phyloP scores from a whole-genome alignment of 2,113 vertebrate genomes.

The Triplophysa siluroides region DNA sequence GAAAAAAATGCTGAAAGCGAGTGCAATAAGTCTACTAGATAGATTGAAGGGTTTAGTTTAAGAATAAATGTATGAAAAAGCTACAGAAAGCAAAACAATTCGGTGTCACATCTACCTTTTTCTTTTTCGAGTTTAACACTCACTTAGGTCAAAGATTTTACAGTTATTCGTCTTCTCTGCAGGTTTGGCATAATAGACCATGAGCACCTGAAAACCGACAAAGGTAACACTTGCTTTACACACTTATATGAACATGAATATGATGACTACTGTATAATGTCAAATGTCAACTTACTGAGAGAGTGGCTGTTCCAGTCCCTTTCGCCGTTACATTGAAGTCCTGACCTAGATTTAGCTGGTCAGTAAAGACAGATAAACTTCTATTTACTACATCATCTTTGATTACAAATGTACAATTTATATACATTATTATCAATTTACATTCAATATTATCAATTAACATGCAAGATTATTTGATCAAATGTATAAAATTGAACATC shows the following conservation, averaged over 20 bases:
- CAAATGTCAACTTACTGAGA: slow-evolving; percentile 68
- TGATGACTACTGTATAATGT: neutral
- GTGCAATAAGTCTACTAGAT: too few species aligned
- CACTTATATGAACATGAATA: neutral
- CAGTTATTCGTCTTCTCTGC: slow-evolving; percentile 68
- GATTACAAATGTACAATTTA: too few species aligned
- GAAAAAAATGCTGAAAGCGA: neutral
- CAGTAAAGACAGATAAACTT: neutral
- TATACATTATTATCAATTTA: too few species aligned
- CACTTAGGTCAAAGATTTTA: slow-evolving; percentile 72
- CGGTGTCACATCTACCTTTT: neutral
- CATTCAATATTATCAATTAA: too few species aligned
- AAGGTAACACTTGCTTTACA: neutral
- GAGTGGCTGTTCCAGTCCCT: slow-evolving; percentile 74
- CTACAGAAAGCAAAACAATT: neutral
- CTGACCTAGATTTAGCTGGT: slow-evolving; percentile 66
- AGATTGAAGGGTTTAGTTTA: neutral
- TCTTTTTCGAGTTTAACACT: slow-evolving; percentile 27
- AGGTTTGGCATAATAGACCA: slow-evolving; percentile 75
- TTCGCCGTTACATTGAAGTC: slow-evolving; percentile 72
- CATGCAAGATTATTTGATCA: neutral
- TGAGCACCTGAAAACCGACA: slow-evolving; percentile 70
- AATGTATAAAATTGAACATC: too few species aligned
- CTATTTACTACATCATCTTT: too few species aligned
- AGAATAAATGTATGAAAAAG: neutral